Conservation (phyloP, 2,113 vertebrate species). For the Rana temporaria region DNA sequence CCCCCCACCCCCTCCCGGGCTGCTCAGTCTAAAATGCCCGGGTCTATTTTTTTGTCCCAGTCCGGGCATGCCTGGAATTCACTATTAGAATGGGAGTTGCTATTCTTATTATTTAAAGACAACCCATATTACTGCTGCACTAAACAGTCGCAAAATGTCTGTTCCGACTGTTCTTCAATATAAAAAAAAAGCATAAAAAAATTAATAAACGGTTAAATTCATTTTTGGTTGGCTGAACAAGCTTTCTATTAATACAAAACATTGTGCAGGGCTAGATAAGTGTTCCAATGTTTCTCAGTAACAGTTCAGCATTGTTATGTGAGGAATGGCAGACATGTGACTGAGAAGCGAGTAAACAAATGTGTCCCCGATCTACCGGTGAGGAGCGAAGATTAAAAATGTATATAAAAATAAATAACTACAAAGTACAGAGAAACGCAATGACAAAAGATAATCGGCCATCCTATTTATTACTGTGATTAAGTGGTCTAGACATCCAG, state of each 20-base stretch:
- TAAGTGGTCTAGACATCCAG: background rate
- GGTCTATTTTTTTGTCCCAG: no score
- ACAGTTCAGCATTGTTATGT: conserved; percentile 57
- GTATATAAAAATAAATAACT: background rate
- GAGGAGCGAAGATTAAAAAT: background rate
- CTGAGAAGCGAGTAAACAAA: conserved; percentile 67
- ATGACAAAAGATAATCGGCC: background rate
- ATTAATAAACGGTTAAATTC: background rate
- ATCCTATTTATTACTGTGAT: background rate
- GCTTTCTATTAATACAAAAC: conserved; percentile 45
- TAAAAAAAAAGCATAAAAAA: background rate
- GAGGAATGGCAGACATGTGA: conserved; percentile 62
- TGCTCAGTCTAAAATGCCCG: no score
- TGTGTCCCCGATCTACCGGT: background rate
- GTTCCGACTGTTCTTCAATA: no score
- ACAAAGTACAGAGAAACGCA: background rate
- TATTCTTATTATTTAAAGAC: background rate
- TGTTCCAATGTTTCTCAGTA: background rate
- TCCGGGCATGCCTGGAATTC: no score
- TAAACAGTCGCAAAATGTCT: background rate
- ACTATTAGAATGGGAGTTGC: background rate
- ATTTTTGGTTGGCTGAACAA: conserved; percentile 19
- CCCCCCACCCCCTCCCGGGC: no score
- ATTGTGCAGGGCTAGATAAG: background rate
- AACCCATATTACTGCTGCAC: background rate